Evolutionary conservation across 2,888 invertebrate genomes (phyloP), one percentile per base, ranked within the genome.

Genomic region (Galerucella calmariensis): DNA sequence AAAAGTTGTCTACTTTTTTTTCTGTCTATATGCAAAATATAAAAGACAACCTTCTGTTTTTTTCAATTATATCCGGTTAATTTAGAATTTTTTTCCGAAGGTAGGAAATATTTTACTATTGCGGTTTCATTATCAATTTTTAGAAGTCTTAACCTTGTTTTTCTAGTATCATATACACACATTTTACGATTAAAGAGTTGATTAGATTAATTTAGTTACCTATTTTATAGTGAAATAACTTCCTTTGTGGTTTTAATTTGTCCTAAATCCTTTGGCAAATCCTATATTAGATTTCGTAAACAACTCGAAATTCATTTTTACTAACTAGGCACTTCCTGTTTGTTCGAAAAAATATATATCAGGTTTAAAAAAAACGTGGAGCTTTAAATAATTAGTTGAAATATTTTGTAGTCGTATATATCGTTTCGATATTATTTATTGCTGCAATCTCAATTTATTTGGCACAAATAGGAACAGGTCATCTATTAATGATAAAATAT

Each of bases 391-490:
- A 59, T 59, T 59, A 59, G 27, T 14, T 12, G 3, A n/a, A 6
- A 24, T 27, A 59, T 27, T 59, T 59, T 59, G 14, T 59, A 59
- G 27, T 59, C 35, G 27, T 11, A 12, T 24, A 59, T 27, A 59
- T 27, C 27, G 59, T 27, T 59, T 59, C 59, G 24, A 59, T 59
- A 59, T 59, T 59, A 59, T 59, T 59, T 59, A 59, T 59, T 59
- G 27, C 24, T 59, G 4, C 24, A 59, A 59, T 59, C 59, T 6
- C 35, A 41, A 41, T 35, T 14, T 62, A 62, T 62, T 62, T 62
- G 62, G 62, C 62, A 62, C 62, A 62, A 62, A 62, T 62, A 58
- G 58, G 58, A 62, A 62, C 35, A 62, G 41, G 62, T 62, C 62
- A 62, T 62, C 62, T 35, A 62, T 62, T 62, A 12, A 27, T 8